Percentiles rank a stretch among this genome's conserved stretches.
Evolutionary conservation across 2,797 vertebrate species (phyloP).

Genomic region (Microctenopoma lineatum): DNA sequence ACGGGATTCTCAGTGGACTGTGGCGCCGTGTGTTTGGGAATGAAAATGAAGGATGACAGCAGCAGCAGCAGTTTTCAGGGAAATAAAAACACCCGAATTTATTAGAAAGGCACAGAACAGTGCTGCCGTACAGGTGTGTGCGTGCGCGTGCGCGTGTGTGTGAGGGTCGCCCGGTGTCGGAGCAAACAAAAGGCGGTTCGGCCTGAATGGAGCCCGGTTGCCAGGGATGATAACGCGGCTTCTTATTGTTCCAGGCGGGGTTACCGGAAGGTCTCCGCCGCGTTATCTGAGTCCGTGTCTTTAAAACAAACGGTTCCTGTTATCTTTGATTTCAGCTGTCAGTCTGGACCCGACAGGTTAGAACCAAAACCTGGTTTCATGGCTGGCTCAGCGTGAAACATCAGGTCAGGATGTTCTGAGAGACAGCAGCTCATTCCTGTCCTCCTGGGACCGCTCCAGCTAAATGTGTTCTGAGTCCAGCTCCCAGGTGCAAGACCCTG

Average conservation of each 20-base stretch:
- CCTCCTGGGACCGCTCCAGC: slow-evolving; percentile 38
- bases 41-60: background rate
- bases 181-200: slow-evolving; percentile 9
- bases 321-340: background rate
- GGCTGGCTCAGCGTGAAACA: too few relatives aligned
- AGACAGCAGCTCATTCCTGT: slow-evolving; percentile 23
- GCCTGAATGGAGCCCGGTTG: slow-evolving; percentile 31
- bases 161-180: slow-evolving; percentile 10
- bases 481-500: slow-evolving; percentile 44
- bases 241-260: slow-evolving; percentile 41
- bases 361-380: background rate
- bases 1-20: background rate
- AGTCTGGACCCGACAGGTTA: too few relatives aligned
- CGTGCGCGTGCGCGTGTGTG: background rate
- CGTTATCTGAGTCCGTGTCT: background rate
- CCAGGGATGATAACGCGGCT: slow-evolving; percentile 22
- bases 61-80: background rate
- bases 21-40: background rate
- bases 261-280: slow-evolving; percentile 42
- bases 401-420: background rate
- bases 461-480: slow-evolving; percentile 59
- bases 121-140: slow-evolving; percentile 12
- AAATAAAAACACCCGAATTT: background rate
- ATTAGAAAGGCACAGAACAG: background rate
- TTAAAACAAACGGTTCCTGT: slow-evolving; percentile 1